A percentile compares a stretch with the other conserved stretches of the same genome.
phyloP scores from a whole-genome alignment of 2,113 vertebrate genomes.

The Cottus gobio region DNA sequence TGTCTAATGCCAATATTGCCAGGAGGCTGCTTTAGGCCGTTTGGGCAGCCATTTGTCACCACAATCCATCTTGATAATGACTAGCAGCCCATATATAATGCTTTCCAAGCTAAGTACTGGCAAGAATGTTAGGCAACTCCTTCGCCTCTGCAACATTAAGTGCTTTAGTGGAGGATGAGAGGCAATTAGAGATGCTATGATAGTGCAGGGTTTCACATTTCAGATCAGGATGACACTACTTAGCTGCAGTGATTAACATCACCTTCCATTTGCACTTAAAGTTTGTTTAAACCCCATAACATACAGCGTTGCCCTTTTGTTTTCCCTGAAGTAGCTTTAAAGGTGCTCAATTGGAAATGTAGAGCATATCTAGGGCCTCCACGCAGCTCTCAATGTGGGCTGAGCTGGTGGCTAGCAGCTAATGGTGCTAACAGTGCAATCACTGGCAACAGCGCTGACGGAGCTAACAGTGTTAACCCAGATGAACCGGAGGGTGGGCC shows the following conservation, averaged over 20 bases:
- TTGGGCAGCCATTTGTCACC: slow-evolving; percentile 77
- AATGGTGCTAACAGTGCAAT: not conserved
- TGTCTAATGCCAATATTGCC: slow-evolving; percentile 72
- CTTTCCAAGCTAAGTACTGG: slow-evolving; percentile 60
- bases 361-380: not conserved
- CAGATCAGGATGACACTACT: slow-evolving; percentile 30
- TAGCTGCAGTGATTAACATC: slow-evolving; percentile 31
- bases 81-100: slow-evolving; percentile 73
- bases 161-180: slow-evolving; percentile 53
- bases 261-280: slow-evolving; percentile 34
- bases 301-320: not conserved
- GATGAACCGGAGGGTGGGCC: not conserved
- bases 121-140: slow-evolving; percentile 56
- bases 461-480: not conserved
- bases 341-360: not conserved
- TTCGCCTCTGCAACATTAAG: slow-evolving; percentile 50
- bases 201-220: slow-evolving; percentile 31
- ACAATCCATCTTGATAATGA: slow-evolving; percentile 80
- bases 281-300: slow-evolving; percentile 15
- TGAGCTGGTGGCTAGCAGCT: not conserved
- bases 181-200: slow-evolving; percentile 67
- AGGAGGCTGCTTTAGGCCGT: slow-evolving; percentile 71
- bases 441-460: too few relatives aligned
- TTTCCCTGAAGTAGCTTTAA: not conserved
- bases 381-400: not conserved